Base-by-base conservation (phyloP, 2,888 invertebrate genomes). In the Eilema depressum region DNA sequence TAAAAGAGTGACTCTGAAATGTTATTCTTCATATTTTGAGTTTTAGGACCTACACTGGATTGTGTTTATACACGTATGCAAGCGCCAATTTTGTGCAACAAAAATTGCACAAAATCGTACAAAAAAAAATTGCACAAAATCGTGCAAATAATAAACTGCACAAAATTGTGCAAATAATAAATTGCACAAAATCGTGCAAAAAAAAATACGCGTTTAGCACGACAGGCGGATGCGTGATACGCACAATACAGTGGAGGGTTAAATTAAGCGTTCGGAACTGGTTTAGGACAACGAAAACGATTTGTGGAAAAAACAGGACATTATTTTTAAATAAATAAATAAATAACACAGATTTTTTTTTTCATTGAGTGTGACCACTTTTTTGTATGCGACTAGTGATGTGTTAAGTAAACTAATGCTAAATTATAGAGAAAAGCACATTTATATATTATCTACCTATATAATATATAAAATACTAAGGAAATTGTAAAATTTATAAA, bases 401-500 rank as follows among this genome's bases (percentile, higher is more conserved):
- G 53, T 79, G 76, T 71, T 72, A 73, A 68, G 68, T 79, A 79
- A 78, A 82, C 74, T 81, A 80, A 82, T 83, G 86, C 83, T 86
- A 86, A 84, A 83, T 79, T 86, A 76, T 83, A 79, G 83, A 53
- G 33, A 73, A 75, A 83, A 83, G 85, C 86, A 88, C 88, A 79
- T 88, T 86, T 89, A 88, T 90, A 86, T 89, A 87, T 86, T 83
- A 81, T 83, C 30, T 85, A 79, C 84, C 85, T 85, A 53, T 8
- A 53, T 53, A 77, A 79, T 81, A 87, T 83, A 86, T 85, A 85
- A 85, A 84, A 74, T 88, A 89, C 85, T 86, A 88, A 78, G 82
- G 83, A 80, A 83, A 88, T 33, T 88, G 89, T 92, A 91, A 91
- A 88, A 85, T 92, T 92, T 92, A 91, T 93, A 92, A 91, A 88